Conservation (phyloP, 2,888 invertebrate species). For the Callyntrura sp. region DNA sequence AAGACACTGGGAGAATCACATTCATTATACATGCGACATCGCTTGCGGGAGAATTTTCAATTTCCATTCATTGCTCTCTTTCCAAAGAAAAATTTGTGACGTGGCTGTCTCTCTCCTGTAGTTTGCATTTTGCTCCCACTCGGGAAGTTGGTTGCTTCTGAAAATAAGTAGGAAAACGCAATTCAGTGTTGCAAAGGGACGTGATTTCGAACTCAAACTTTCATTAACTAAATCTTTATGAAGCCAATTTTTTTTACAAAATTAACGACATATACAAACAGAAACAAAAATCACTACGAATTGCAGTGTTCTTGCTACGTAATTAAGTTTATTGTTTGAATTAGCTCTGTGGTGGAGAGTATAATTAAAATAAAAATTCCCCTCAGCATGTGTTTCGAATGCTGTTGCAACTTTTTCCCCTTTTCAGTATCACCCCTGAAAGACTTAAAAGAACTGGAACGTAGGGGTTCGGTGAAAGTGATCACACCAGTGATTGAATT, state of each 20-base stretch:
- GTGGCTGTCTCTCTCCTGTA: background rate
- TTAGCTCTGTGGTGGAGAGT: background rate
- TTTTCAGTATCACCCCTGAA: background rate
- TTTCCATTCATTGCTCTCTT: slow-evolving; percentile 9
- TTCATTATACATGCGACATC: slow-evolving; percentile 45
- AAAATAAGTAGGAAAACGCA: too few relatives aligned
- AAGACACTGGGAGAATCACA: slow-evolving; percentile 65
- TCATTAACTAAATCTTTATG: too few relatives aligned
- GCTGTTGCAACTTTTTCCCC: slow-evolving; percentile 52
- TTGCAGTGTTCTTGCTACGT: too few relatives aligned
- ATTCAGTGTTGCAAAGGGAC: too few relatives aligned
- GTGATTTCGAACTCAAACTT: too few relatives aligned
- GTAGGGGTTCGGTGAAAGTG: slow-evolving; percentile 73
- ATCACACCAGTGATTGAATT: slow-evolving; percentile 82
- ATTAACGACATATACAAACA: too few relatives aligned
- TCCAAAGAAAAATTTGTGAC: background rate
- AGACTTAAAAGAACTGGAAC: slow-evolving; percentile 34
- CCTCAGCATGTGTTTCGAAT: slow-evolving; percentile 71
- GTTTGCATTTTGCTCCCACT: background rate
- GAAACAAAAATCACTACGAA: background rate
- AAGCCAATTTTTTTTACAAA: too few relatives aligned
- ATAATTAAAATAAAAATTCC: background rate
- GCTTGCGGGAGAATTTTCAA: slow-evolving; percentile 52
- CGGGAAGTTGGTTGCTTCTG: background rate
- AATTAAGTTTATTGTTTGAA: slow-evolving; percentile 7